Base-by-base conservation (phyloP, 2,797 vertebrate species). In the Karalla daura region DNA sequence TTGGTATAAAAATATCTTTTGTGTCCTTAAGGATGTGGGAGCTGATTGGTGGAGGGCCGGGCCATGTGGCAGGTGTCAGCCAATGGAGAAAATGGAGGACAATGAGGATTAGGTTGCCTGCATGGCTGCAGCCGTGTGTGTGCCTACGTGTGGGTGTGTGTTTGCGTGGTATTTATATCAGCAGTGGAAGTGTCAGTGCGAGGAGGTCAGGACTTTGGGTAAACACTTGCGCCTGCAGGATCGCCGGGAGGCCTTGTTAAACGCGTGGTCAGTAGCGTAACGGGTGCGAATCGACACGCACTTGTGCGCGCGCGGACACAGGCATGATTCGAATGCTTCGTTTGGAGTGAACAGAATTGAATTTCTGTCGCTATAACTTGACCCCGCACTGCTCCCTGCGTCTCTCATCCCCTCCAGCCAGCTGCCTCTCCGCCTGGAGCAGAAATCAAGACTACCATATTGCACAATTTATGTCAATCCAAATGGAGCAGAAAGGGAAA, bases 161-260 rank as follows among this genome's bases (percentile, higher is more conserved):
- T 82, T 77, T 37, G 67, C 78, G 88, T 78, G 89, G 73, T 94
- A 94, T 95, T 95, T 94, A 91, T 92, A 94, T 93, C 91, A 80
- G 40, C 83, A 90, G 88, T 70, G 84, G 92, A 93, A 93, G 90
- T 88, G 89, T 91, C 88, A 63, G 85, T 76, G 84, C 76, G 83
- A 90, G 89, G 93, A 93, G 93, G 93, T 94, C 93, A 93, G 64
- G 81, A 56, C 80, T 82, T 86, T 84, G 84, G 86, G 86, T 90
- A 89, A 92, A 92, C 88, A 91, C 87, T 79, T 64, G 69, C 50
- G 62, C 60, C 55, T 72, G 70, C 61, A 76, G 67, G 78, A 86
- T 87, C 77, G 77, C 76, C 66, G 45, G 69, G 74, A 62, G 64
- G 36, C 78, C 78, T 81, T 84, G 84, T 88, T 87, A 73, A 87